Conservation (phyloP, 2,797 vertebrate species). For the Pseudochirops cupreus region DNA sequence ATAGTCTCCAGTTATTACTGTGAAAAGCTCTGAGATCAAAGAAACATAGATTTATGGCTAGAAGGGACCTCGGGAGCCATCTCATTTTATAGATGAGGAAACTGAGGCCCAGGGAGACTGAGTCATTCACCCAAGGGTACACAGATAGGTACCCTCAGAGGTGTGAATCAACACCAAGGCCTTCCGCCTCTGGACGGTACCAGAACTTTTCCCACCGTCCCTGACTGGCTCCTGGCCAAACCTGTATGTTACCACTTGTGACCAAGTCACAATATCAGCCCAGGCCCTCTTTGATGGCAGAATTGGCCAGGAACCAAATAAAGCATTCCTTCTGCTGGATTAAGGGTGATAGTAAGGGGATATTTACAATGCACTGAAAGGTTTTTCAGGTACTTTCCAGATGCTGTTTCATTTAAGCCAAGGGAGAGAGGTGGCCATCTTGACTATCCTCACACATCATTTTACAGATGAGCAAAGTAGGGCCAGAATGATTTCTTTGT, state of each 20-base stretch:
- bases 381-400: not conserved
- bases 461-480: not conserved
- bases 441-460: not conserved
- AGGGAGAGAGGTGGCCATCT: not conserved
- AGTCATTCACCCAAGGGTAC: not conserved
- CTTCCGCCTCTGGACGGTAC: not conserved
- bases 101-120: not conserved
- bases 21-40: not conserved
- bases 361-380: not conserved
- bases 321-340: not conserved
- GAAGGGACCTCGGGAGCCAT: not conserved
- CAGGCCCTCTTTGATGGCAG: not conserved
- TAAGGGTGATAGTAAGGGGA: not conserved
- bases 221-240: not conserved
- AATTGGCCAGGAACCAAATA: not conserved
- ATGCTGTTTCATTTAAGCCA: not conserved
- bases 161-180: accelerated
- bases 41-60: not conserved
- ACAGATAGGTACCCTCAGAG: accelerated
- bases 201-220: too few relatives aligned
- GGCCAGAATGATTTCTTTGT: not conserved
- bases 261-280: not conserved
- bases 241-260: not conserved
- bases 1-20: slow-evolving; percentile 21
- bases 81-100: not conserved